Percentiles rank a stretch among this genome's conserved stretches.
Evolutionary conservation across 2,888 invertebrate genomes (phyloP).

Genomic region (Agrenia bidenticulata): DNA sequence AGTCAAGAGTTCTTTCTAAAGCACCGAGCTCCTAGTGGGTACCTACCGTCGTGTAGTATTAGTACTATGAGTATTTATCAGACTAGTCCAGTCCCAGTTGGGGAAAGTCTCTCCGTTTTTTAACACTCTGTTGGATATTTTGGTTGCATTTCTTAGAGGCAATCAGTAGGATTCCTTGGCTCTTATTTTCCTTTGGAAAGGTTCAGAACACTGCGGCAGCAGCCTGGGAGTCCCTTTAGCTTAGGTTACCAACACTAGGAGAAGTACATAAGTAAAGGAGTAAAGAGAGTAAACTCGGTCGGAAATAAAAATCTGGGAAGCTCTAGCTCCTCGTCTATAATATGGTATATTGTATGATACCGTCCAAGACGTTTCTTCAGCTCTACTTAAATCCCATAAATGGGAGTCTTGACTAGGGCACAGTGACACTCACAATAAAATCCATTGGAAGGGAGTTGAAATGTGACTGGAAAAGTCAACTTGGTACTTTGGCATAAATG

Average conservation of each 20-base stretch:
- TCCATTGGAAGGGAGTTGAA: constrained; percentile 24
- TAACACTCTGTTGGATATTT: too few species aligned
- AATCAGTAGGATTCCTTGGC: too few species aligned
- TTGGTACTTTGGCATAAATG: constrained; percentile 23
- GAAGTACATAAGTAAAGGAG: too few species aligned
- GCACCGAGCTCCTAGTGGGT: too few species aligned
- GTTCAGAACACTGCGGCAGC: too few species aligned
- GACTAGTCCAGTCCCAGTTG: constrained; percentile 4
- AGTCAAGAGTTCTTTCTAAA: background rate
- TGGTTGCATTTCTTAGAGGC: too few species aligned
- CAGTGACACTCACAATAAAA: constrained; percentile 33
- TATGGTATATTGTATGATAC: background rate
- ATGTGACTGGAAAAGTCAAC: constrained; percentile 33
- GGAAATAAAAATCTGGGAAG: constrained; percentile 10
- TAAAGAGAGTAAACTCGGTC: background rate
- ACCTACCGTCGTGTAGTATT: too few species aligned
- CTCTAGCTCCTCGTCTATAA: background rate
- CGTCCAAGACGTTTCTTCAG: constrained; percentile 7
- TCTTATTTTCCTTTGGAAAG: too few species aligned
- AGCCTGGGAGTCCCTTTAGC: constrained; percentile 6
- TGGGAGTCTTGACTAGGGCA: constrained; percentile 8
- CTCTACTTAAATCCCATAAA: constrained; percentile 16
- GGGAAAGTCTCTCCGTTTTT: background rate
- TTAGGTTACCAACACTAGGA: constrained; percentile 22
- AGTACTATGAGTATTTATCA: background rate